Evolutionary conservation across 2,888 invertebrate genomes (phyloP), one percentile per base, ranked within the genome.

Genomic region (Polyploca ridens): DNA sequence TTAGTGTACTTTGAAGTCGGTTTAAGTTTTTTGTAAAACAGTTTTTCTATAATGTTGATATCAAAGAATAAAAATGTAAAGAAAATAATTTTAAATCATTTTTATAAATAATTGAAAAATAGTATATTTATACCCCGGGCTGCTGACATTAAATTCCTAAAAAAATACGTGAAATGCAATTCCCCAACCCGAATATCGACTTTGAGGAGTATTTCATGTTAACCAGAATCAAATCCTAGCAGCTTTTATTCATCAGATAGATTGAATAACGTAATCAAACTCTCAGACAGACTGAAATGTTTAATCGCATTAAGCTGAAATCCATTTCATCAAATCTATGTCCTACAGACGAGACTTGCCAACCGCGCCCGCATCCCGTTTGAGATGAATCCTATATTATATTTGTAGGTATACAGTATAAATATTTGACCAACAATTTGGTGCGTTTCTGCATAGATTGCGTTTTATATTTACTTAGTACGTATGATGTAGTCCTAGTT

Each of bases 301-400:
- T 27, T 61, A 41, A 61, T 27, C 41, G 61, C 13, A 41, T 61
- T 61, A 61, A 61, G 41, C 13, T 44, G 41, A 27, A 61, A 61
- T 61, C 61, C 44, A 61, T 61, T 61, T 61, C 38, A 61, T 61
- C 61, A 61, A 61, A 41, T 41, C 54, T 19, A 54, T 54, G 10
- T 54, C 54, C 19, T 54, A 10, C 19, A 54, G 54, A 19, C 54
- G 54, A 54, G 54, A 6, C 38, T 0, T 16, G 38, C 19, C 27
- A 61, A 61, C 19, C 61, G 19, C 16, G 16, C 7, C 61, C 61
- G 19, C 61, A 61, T 41, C 38, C 19, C 61, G 44, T 61, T 41
- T 61, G 5, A 27, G 19, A 19, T 27, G 61, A 44, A 27, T 27
- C 5, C 19, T 41, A 19, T 41, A 61, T 38, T 27, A 41, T 41